Percentiles rank a stretch among this genome's conserved stretches.
These are phyloP conservation scores for Lutraria rhynchaena DNA, from an alignment of 1,140 invertebrate genomes.

Conservation along the genomic window DNA sequence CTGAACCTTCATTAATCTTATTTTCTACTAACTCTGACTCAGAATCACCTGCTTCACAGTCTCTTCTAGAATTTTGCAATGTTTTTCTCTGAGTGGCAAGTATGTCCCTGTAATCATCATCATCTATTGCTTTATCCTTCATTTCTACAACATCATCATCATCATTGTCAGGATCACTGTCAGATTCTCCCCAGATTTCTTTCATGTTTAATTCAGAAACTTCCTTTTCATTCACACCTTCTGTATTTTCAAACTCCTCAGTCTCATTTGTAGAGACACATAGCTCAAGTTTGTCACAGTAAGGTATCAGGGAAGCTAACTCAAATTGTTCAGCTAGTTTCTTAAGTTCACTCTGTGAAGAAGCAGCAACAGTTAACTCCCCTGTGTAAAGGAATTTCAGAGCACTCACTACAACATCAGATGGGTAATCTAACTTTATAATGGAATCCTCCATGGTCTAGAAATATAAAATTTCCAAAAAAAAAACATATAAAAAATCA, in stretches of 20 bases:
- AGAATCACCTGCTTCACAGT: not conserved
- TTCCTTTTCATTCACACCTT: not conserved
- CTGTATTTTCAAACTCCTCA: not conserved
- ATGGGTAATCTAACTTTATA: conserved; percentile 31
- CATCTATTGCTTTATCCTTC: conserved; percentile 1
- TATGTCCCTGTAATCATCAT: conserved; percentile 52
- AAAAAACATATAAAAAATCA: too few species aligned
- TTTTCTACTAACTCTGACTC: not conserved
- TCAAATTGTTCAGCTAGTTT: conserved; percentile 4
- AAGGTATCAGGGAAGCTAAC: conserved; percentile 15
- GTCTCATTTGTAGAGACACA: not conserved
- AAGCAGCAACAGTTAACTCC: conserved; percentile 36
- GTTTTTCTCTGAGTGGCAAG: conserved; percentile 37
- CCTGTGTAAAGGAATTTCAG: conserved; percentile 67
- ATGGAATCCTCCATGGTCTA: conserved; percentile 22
- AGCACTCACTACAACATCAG: conserved; percentile 47
- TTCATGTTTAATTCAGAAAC: conserved; percentile 37
- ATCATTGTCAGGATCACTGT: conserved; percentile 41
- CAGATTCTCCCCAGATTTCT: conserved; percentile 50
- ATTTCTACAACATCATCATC: conserved; percentile 1
- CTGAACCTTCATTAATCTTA: not conserved
- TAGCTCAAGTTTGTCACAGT: conserved; percentile 17
- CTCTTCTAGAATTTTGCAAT: too few species aligned
- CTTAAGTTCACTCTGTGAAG: conserved; percentile 5
- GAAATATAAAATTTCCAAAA: too few species aligned